A percentile compares a stretch with the other conserved stretches of the same genome.
Evolutionary conservation across 1,140 invertebrate species (phyloP).

Genomic region (Diorhabda sublineata): DNA sequence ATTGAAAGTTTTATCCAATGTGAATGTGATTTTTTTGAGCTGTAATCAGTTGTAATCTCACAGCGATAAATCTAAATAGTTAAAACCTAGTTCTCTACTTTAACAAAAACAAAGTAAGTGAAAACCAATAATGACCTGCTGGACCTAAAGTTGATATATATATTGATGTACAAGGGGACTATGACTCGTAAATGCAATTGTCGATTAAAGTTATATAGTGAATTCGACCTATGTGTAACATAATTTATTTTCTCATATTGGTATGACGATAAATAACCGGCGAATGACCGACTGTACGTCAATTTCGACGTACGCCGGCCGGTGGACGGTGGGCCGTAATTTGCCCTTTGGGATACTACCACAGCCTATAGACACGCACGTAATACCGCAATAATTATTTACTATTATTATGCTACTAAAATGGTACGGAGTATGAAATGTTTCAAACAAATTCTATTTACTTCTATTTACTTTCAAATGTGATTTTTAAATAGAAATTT

Average conservation of each 20-base stretch:
- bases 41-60: no score
- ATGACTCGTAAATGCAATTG: slow-evolving; percentile 11
- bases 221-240: slow-evolving; percentile 18
- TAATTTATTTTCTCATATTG: slow-evolving; percentile 23
- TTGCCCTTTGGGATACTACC: slow-evolving; percentile 13
- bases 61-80: no score
- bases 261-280: slow-evolving; percentile 20
- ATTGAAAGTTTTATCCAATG: no score
- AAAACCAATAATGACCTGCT: no score
- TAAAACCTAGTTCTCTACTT: no score
- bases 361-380: not conserved
- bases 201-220: slow-evolving; percentile 18
- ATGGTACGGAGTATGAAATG: no score
- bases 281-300: slow-evolving; percentile 20
- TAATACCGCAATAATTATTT: slow-evolving; percentile 18
- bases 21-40: no score
- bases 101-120: no score
- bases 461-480: no score
- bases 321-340: slow-evolving; percentile 19
- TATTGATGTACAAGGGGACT: slow-evolving; percentile 1
- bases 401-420: slow-evolving; percentile 10
- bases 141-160: no score
- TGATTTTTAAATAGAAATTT: no score
- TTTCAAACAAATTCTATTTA: no score
- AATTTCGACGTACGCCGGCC: slow-evolving; percentile 15